A percentile compares a stretch with the other conserved stretches of the same genome.
phyloP scores from a whole-genome alignment of 1,140 invertebrate genomes.

The Helicorthomorpha holstii region DNA sequence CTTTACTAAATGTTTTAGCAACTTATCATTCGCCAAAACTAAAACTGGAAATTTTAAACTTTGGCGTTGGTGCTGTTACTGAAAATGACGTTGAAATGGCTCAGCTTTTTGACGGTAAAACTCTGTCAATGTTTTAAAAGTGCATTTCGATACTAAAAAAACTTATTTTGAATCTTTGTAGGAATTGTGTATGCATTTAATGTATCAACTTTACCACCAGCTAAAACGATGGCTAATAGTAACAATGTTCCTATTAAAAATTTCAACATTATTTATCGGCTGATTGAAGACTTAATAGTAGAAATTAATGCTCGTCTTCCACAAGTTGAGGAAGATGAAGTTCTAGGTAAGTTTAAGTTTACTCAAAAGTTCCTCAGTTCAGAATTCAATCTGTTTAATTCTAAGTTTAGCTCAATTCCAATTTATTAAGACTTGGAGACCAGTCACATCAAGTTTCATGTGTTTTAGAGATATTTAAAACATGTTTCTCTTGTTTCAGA shows the following conservation, averaged over 20 bases:
- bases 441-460: too few species aligned
- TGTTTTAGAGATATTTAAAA: not conserved
- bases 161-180: constrained; percentile 22
- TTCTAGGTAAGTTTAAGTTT: constrained; percentile 42
- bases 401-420: too few species aligned
- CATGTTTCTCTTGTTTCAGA: not conserved
- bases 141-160: not conserved
- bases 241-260: constrained; percentile 40
- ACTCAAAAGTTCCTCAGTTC: too few species aligned
- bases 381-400: too few species aligned
- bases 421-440: too few species aligned
- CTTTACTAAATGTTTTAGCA: constrained; percentile 76
- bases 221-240: constrained; percentile 31
- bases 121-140: not conserved
- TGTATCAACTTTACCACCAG: constrained; percentile 33
- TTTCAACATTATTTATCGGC: constrained; percentile 77
- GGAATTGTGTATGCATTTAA: constrained; percentile 80
- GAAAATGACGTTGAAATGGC: constrained; percentile 74
- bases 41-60: constrained; percentile 68
- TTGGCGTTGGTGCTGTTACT: constrained; percentile 68
- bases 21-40: constrained; percentile 66
- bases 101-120: constrained; percentile 50
- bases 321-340: constrained; percentile 47
- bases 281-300: constrained; percentile 71
- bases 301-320: constrained; percentile 61